Percentiles rank a stretch among this genome's conserved stretches.
Conservation (phyloP, 2,888 invertebrate genomes). For the Plebejus melissa region DNA sequence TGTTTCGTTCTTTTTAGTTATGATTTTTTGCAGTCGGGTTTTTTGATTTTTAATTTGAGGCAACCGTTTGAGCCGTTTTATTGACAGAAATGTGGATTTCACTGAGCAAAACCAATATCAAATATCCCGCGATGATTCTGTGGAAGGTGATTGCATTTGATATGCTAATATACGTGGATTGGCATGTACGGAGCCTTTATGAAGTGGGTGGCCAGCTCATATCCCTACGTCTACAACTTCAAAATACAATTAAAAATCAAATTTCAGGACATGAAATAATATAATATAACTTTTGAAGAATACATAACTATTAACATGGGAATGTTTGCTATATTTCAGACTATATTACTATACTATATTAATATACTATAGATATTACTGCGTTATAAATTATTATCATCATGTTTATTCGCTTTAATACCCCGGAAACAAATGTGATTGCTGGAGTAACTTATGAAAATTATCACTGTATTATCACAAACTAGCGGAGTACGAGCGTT, state of each 20-base stretch:
- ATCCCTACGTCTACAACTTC: not conserved
- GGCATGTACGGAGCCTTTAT: constrained; percentile 3
- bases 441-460: not conserved
- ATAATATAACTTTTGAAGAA: no score
- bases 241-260: not conserved
- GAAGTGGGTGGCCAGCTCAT: constrained; percentile 11
- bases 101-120: constrained; percentile 15
- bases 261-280: no score
- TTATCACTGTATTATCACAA: constrained; percentile 9
- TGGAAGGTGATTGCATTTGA: constrained; percentile 25
- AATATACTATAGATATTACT: no score
- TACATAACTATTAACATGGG: no score
- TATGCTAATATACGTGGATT: constrained; percentile 18
- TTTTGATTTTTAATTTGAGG: not conserved
- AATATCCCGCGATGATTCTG: constrained; percentile 11
- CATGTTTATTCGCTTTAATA: no score
- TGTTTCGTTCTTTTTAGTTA: no score
- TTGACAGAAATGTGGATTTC: not conserved
- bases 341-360: no score
- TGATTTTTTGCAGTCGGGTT: no score
- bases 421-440: not conserved
- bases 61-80: not conserved
- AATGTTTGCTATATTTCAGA: no score
- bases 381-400: no score
- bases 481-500: not conserved